Evolutionary conservation across 2,888 invertebrate species (phyloP), one percentile per base, ranked within the genome.

Genomic region (Xanthorhoe spadicearia): DNA sequence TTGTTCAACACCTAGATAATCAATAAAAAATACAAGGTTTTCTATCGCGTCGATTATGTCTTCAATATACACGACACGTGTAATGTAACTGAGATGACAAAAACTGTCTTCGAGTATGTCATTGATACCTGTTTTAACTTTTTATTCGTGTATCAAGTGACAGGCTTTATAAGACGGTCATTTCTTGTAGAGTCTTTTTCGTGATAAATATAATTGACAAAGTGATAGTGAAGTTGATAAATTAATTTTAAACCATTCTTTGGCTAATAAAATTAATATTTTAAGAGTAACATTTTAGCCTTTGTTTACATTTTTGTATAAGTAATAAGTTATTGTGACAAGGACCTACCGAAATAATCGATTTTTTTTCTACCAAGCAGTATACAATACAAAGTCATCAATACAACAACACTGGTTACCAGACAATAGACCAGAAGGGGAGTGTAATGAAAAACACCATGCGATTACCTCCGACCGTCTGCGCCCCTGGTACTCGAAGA

Each of bases 381-480:
- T 1, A 48, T 69, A 57, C 4, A 82, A 71, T 68, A 3, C 70
- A 3, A 0, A 0, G 48, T 64, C 81, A 67, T 64, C 51, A 81
- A 53, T 69, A 1, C 52, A 7, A 17, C 75, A 79, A 66, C 79
- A 67, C 79, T 82, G 87, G 87, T 87, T 86, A 84, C 79, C 80
- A 88, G 84, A 90, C 90, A 91, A 90, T 86, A 80, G 83, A 86
- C 85, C 66, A 71, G 75, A 74, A 73, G 74, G 76, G 78, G 80
- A 74, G 79, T 83, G 85, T 90, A 91, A 91, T 91, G 91, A 90
- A 90, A 91, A 91, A 90, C 83, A 80, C 76, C 74, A 63, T 77
- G 70, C 74, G 74, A 70, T 75, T 74, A 78, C 74, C 76, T 70
- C 75, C 73, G 72, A 71, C 70, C 68, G 65, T 64, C 72, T 70